Conservation (phyloP, 2,113 vertebrate genomes). For the Hydrochoerus hydrochaeris region DNA sequence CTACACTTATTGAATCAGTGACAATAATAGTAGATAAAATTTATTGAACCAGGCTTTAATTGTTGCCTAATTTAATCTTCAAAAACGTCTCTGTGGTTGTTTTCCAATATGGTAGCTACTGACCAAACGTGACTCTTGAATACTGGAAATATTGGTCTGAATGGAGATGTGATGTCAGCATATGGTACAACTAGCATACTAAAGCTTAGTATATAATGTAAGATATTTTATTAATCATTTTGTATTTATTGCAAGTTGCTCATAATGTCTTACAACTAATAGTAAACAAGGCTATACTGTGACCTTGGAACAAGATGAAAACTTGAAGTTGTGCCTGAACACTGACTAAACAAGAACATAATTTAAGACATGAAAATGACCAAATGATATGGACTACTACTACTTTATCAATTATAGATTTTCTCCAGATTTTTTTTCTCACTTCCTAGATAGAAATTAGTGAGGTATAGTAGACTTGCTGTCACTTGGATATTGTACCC, state of each 20-base stretch:
- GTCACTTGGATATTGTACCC: not conserved
- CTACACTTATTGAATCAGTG: conserved; percentile 24
- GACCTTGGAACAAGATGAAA: not conserved
- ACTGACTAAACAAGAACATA: not conserved
- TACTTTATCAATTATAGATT: not conserved
- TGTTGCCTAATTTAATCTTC: not conserved
- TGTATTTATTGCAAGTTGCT: not conserved
- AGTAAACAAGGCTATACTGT: not conserved
- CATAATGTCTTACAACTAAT: not conserved
- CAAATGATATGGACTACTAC: not conserved
- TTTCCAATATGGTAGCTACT: not conserved
- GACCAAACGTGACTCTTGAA: not conserved
- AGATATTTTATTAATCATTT: not conserved
- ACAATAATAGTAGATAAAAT: conserved; percentile 21
- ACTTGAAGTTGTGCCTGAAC: not conserved
- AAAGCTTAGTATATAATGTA: not conserved
- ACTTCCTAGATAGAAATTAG: not conserved
- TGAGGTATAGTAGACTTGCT: not conserved
- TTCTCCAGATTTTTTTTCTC: not conserved
- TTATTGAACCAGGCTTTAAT: not conserved
- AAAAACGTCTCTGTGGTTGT: not conserved
- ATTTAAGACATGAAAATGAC: not conserved
- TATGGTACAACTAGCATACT: not conserved
- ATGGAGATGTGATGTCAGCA: not conserved
- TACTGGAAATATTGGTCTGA: not conserved